Base-by-base conservation (phyloP, 2,113 vertebrate genomes). In the Notothenia coriiceps region DNA sequence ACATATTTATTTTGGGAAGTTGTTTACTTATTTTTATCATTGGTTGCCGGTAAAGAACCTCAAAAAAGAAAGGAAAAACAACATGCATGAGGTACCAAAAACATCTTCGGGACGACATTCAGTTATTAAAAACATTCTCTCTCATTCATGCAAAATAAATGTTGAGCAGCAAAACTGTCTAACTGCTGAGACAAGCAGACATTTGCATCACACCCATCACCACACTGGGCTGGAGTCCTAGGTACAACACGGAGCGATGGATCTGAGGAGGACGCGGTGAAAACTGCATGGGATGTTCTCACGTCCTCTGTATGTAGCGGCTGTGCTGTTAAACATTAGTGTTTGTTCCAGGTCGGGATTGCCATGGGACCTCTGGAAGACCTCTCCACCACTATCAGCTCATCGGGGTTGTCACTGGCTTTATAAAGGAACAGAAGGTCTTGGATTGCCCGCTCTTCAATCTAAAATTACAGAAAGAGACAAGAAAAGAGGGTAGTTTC, bases 361-460 rank as follows among this genome's bases (percentile, higher is more conserved):
- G 98, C 98, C 35, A 99, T 91, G 33, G 98, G 98, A 80, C 96
- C 96, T 89, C 95, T 96, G 0, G 96, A 92, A 64, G 96, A 94
- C 90, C 98, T 96, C 94, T 99, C 98, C 85, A 99, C 96, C 43
- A 96, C 87, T 63, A 99, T 96, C 91, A 97, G 96, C 88, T 99
- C 98, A 56, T 99, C 97, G 9, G 98, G 97, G 94, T 98, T 98
- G 93, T 96, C 94, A 65, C 87, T 90, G 18, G 97, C 97, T 68
- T 95, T 93, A 61, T 99, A 99, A 89, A 98, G 95, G 66, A 96
- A 79, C 83, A 99, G 25, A 25, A 99, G 94, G 52, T 99, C 97
- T 88, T 98, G 97, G 90, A 99, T 99, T 8, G 98, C 98, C 83
- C 94, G 89, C 75, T 99, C 98, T 85, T 99, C 98, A 2, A 98